Percentiles rank a stretch among this genome's conserved stretches.
phyloP scores from a whole-genome alignment of 2,113 vertebrate genomes.

The Alouatta palliata region DNA sequence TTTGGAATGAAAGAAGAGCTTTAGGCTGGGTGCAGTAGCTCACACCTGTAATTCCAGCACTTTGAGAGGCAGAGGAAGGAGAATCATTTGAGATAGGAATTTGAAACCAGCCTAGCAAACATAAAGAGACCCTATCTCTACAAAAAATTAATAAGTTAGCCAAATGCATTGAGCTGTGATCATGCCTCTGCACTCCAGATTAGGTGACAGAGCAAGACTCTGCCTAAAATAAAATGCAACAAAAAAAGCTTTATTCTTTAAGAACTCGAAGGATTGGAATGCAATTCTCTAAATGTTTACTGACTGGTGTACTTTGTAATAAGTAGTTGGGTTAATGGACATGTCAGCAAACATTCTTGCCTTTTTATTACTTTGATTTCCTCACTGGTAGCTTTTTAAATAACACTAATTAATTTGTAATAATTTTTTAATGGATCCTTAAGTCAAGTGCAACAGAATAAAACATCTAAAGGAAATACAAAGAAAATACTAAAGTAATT shows the following conservation, averaged over 20 bases:
- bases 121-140: no score
- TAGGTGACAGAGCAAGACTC: no score
- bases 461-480: neutral
- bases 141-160: no score
- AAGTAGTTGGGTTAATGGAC: neutral
- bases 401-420: neutral
- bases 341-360: neutral
- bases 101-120: no score
- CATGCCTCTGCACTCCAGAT: no score
- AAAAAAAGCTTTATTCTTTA: neutral
- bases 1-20: neutral
- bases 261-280: neutral
- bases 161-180: no score
- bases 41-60: no score
- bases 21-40: neutral
- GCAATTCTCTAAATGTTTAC: neutral
- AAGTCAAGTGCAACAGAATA: neutral
- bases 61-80: no score
- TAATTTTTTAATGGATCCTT: neutral
- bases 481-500: neutral
- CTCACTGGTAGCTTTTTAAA: slow-evolving; percentile 2
- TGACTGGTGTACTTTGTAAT: neutral
- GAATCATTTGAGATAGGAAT: no score
- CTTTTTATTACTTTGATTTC: slow-evolving; percentile 9
- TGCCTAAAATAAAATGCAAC: no score